phyloP scores from a whole-genome alignment of 2,113 vertebrate species.

The Megaleporinus macrocephalus region DNA sequence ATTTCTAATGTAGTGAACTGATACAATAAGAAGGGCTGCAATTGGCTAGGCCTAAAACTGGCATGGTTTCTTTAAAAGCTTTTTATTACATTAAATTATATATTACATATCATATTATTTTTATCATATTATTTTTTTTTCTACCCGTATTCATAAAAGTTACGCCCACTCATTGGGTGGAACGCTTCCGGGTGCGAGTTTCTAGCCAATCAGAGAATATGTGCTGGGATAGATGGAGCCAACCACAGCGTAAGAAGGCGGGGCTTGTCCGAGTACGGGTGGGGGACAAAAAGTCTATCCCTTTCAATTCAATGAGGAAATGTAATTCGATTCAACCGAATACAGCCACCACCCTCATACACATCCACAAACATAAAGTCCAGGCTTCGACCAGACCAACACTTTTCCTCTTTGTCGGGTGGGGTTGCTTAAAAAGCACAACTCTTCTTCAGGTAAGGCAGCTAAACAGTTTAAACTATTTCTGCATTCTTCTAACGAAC shows the following conservation, averaged over 20 bases:
- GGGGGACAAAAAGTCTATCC: not conserved
- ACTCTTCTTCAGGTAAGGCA: constrained; percentile 14
- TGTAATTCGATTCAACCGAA: constrained; percentile 30
- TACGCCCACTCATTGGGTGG: no score
- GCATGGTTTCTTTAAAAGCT: no score
- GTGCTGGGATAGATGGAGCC: not conserved
- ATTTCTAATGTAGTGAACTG: no score
- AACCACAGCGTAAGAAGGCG: not conserved
- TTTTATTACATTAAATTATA: no score
- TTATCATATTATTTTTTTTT: no score
- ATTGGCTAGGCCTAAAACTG: no score
- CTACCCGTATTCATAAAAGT: not conserved
- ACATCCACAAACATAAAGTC: constrained; percentile 1
- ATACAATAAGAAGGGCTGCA: no score
- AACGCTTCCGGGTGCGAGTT: no score
- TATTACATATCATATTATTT: no score
- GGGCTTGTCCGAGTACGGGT: not conserved
- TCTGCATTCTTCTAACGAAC: no score
- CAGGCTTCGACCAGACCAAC: not conserved
- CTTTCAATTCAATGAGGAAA: constrained; percentile 38
- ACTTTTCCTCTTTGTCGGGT: not conserved
- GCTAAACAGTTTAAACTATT: not conserved
- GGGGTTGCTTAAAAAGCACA: not conserved
- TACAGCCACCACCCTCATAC: not conserved
- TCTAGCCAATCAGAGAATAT: not conserved